phyloP scores from a whole-genome alignment of 2,888 invertebrate genomes.

The Syritta pipiens region DNA sequence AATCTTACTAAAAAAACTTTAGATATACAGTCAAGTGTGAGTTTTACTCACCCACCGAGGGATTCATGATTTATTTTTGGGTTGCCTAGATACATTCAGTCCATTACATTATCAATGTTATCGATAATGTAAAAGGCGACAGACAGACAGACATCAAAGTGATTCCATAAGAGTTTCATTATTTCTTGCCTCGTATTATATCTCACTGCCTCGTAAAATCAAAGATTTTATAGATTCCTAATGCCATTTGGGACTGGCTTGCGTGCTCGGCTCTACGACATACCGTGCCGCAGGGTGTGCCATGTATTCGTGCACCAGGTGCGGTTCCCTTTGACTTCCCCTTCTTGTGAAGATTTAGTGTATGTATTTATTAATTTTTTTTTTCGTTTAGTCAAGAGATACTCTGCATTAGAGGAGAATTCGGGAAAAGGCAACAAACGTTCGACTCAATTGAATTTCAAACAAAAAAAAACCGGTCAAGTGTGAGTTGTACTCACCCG shows the following conservation, averaged over 20 bases:
- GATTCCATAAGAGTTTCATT: conserved; percentile 55
- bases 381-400: conserved; percentile 38
- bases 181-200: no score
- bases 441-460: conserved; percentile 61
- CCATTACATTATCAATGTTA: no score
- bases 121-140: conserved; percentile 24
- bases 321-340: conserved; percentile 42
- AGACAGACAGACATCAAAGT: conserved; percentile 31
- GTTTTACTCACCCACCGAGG: no score
- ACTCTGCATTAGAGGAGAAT: conserved; percentile 41
- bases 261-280: conserved; percentile 48
- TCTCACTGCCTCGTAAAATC: conserved; percentile 56
- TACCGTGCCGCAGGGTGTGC: conserved; percentile 37
- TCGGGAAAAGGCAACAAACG: conserved; percentile 60
- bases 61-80: no score
- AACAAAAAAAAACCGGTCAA: conserved; percentile 8
- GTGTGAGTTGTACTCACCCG: no score
- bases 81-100: no score
- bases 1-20: no score
- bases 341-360: conserved; percentile 1
- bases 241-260: conserved; percentile 65
- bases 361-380: neutral
- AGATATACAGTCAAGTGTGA: no score
- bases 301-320: conserved; percentile 63
- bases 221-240: conserved; percentile 64